Conservation (phyloP, 2,888 invertebrate genomes). For the Pollenia amentaria region DNA sequence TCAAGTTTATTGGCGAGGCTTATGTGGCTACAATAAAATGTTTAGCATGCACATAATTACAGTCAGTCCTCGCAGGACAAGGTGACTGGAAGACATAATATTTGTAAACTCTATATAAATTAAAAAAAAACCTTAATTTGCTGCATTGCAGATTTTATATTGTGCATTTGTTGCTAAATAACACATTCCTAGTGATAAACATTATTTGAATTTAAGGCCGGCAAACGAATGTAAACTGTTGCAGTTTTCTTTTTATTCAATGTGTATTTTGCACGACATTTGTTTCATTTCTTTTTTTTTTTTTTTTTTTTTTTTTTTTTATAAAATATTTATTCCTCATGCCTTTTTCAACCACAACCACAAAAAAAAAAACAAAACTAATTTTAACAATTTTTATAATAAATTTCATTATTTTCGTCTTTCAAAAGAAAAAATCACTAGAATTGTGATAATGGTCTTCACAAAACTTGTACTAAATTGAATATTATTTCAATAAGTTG, state of each 20-base stretch:
- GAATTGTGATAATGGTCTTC: neutral
- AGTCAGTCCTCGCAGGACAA: neutral
- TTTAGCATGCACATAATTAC: neutral
- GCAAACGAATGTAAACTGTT: too few species aligned
- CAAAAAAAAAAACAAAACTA: slow-evolving; percentile 8
- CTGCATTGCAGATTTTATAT: too few species aligned
- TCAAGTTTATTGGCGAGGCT: slow-evolving; percentile 60
- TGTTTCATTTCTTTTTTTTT: neutral
- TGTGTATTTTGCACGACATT: neutral
- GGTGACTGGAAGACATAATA: too few species aligned
- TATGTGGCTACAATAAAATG: slow-evolving; percentile 60
- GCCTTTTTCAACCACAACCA: neutral
- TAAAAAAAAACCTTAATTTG: neutral
- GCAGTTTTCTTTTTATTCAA: neutral
- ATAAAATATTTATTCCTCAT: neutral
- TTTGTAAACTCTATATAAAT: neutral
- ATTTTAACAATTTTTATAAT: slow-evolving; percentile 37
- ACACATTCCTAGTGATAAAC: too few species aligned
- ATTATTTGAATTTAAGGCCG: too few species aligned
- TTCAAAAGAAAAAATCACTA: neutral
- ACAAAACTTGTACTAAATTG: slow-evolving; percentile 7
- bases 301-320: neutral
- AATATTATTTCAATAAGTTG: slow-evolving; percentile 59
- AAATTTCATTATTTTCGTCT: slow-evolving; percentile 20
- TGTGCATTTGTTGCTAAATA: too few species aligned